Percentiles rank a stretch among this genome's conserved stretches.
Conservation (phyloP, 2,113 vertebrate genomes). For the Pygoscelis adeliae region DNA sequence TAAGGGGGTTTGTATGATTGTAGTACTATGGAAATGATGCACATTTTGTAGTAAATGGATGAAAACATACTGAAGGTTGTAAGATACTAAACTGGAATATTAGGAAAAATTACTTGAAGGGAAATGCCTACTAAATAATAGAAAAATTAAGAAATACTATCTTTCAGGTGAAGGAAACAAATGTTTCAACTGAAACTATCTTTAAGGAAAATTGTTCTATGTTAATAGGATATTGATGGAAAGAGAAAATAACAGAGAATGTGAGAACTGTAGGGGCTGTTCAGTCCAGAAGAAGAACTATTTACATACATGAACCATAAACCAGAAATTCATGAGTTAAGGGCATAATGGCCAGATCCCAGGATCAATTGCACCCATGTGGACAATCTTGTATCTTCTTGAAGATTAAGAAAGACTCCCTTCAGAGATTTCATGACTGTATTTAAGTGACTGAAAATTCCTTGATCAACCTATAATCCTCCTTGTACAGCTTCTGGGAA, state of each 20-base stretch:
- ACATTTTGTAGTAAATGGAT: not conserved
- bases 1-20: not conserved
- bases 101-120: not conserved
- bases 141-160: not conserved
- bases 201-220: not conserved
- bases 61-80: not conserved
- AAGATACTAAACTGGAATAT: not conserved
- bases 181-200: not conserved
- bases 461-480: not conserved
- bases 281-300: not conserved
- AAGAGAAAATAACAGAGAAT: not conserved
- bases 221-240: not conserved
- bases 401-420: not conserved
- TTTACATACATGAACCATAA: not conserved
- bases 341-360: not conserved
- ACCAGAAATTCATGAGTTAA: not conserved
- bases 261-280: rapidly evolving
- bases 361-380: not conserved
- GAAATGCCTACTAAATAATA: not conserved
- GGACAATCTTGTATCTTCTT: not conserved
- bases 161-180: not conserved
- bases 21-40: not conserved
- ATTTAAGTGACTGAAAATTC: not conserved
- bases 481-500: not conserved
- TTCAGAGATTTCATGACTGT: not conserved